Conservation (phyloP, 2,113 vertebrate genomes). For the Cyrtonyx montezumae region DNA sequence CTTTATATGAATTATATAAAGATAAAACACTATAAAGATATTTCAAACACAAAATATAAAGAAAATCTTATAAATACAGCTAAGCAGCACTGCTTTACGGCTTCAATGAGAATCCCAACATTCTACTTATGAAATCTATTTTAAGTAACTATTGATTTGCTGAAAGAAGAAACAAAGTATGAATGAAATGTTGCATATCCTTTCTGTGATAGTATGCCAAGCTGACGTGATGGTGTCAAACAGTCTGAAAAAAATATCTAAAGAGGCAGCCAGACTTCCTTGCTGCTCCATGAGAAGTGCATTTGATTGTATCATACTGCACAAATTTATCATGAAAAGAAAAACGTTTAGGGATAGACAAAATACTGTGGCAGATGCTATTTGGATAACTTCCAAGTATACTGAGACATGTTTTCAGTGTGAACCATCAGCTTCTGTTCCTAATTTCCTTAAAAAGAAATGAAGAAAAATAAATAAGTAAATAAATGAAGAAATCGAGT, state of each 20-base stretch:
- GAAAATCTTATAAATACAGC: background rate
- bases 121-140: background rate
- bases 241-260: slow-evolving; percentile 19
- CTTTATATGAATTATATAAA: background rate
- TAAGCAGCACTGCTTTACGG: background rate
- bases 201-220: background rate
- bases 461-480: too few species aligned
- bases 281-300: slow-evolving; percentile 17
- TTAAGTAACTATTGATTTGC: background rate
- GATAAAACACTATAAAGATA: background rate
- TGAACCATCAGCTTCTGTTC: slow-evolving; percentile 58
- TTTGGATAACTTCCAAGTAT: slow-evolving; percentile 55
- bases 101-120: background rate
- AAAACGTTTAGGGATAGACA: slow-evolving; percentile 41
- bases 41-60: background rate
- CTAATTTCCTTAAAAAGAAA: slow-evolving; percentile 21
- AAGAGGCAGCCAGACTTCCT: slow-evolving; percentile 48
- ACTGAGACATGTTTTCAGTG: slow-evolving; percentile 44
- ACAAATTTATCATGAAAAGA: slow-evolving; percentile 64
- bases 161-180: background rate
- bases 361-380: slow-evolving; percentile 59
- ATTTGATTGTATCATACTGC: slow-evolving; percentile 23
- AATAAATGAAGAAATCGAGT: background rate
- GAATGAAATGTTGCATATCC: background rate
- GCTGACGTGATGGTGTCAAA: background rate